These are phyloP conservation scores for Whitmania pigra DNA, from an alignment of 1,140 invertebrate species.

Conservation along the genomic window DNA sequence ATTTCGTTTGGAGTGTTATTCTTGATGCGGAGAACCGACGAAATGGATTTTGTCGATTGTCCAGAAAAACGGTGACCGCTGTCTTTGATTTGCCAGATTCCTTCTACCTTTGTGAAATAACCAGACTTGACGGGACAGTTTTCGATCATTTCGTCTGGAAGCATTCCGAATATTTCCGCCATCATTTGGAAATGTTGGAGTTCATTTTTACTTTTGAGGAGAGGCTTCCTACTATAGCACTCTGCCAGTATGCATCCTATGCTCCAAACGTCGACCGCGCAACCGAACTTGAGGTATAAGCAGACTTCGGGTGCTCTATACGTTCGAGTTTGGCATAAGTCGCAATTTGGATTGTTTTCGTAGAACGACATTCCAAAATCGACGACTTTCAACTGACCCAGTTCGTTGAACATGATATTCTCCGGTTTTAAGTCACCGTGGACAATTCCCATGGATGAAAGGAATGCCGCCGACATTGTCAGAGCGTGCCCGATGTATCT, in stretches of 20 bases:
- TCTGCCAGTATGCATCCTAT: conserved; percentile 29
- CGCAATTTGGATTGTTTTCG: conserved; percentile 23
- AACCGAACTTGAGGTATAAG: conserved; percentile 26
- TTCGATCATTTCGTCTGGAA: no score
- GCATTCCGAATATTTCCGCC: no score
- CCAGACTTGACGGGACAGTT: no score
- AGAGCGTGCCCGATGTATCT: no score
- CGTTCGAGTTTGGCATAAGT: conserved; percentile 28
- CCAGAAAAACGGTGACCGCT: no score
- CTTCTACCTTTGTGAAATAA: no score
- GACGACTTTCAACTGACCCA: conserved; percentile 19
- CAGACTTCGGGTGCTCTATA: conserved; percentile 29
- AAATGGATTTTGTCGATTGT: no score
- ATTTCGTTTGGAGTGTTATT: no score
- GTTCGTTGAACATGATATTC: conserved; percentile 26
- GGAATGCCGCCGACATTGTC: no score
- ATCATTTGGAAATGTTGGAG: no score
- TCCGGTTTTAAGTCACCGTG: conserved; percentile 28
- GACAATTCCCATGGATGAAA: conserved; percentile 16
- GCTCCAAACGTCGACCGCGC: conserved; percentile 28
- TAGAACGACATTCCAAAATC: conserved; percentile 25
- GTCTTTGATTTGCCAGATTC: no score
- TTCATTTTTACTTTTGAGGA: conserved; percentile 16
- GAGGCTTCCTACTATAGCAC: conserved; percentile 20
- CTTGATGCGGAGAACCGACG: no score